Evolutionary conservation across 2,113 vertebrate genomes (phyloP).

Genomic region (Balaeniceps rex): DNA sequence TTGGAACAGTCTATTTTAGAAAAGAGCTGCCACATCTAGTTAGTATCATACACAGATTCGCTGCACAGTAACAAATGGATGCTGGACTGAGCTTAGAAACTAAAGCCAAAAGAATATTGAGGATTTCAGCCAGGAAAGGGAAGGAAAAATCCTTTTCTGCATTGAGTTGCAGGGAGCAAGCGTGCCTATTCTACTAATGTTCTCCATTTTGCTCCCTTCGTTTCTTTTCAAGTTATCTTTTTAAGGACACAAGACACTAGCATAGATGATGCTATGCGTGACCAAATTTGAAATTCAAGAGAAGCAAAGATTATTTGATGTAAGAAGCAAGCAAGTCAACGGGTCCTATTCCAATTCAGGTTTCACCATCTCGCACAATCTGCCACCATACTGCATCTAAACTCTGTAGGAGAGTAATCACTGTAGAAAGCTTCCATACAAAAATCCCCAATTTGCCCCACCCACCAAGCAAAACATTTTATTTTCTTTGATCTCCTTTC

Average conservation of each 20-base stretch:
- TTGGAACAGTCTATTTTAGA: conserved; percentile 48
- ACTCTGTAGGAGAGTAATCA: not conserved
- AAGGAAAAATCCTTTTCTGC: not conserved
- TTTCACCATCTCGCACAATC: not conserved
- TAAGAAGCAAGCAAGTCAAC: not conserved
- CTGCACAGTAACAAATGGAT: conserved; percentile 14
- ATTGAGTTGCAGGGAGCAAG: not conserved
- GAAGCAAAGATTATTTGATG: not conserved
- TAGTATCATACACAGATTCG: not conserved
- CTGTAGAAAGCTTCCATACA: not conserved
- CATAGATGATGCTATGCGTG: not conserved
- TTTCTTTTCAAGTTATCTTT: not conserved
- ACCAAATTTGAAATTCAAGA: not conserved
- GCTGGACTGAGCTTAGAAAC: not conserved
- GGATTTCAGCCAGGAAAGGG: conserved; percentile 1
- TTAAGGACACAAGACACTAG: not conserved
- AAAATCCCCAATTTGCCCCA: not conserved
- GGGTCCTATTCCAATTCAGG: not conserved
- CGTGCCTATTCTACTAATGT: not conserved
- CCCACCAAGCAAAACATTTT: not conserved
- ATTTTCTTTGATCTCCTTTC: not conserved
- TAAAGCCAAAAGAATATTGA: not conserved
- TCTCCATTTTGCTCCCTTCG: not conserved
- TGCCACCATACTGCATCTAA: not conserved
- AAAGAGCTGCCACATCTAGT: conserved; percentile 38